phyloP scores from a whole-genome alignment of 2,113 vertebrate genomes.

The Sminthopsis crassicaudata region DNA sequence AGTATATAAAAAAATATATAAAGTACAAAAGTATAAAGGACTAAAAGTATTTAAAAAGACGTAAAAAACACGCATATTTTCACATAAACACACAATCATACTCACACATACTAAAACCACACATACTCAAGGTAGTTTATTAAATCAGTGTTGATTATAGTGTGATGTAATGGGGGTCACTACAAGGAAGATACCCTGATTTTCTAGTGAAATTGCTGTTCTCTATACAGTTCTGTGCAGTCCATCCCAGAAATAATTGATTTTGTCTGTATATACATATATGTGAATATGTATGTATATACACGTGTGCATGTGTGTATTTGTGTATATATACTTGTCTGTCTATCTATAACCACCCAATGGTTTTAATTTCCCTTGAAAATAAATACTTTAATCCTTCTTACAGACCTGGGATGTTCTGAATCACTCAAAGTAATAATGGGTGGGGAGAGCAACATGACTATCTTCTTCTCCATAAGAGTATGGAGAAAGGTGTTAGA shows the following conservation, averaged over 20 bases:
- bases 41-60: neutral
- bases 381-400: neutral
- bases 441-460: neutral
- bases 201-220: neutral
- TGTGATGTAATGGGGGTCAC: neutral
- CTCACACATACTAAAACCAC: too few relatives aligned
- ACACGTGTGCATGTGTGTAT: too few relatives aligned
- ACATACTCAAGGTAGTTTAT: neutral
- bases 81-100: neutral
- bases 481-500: neutral
- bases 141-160: neutral
- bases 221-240: neutral
- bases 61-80: neutral
- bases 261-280: neutral
- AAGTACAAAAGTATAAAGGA: neutral
- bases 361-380: neutral
- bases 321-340: neutral
- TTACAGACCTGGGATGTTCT: neutral
- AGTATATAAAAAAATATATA: neutral
- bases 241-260: neutral
- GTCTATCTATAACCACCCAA: neutral
- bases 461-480: neutral
- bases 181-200: neutral
- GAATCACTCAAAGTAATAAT: neutral
- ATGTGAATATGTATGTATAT: neutral